Percentiles rank a stretch among this genome's conserved stretches.
phyloP scores from a whole-genome alignment of 92 coral and sea anemone species.

The Desmophyllum pertusum region DNA sequence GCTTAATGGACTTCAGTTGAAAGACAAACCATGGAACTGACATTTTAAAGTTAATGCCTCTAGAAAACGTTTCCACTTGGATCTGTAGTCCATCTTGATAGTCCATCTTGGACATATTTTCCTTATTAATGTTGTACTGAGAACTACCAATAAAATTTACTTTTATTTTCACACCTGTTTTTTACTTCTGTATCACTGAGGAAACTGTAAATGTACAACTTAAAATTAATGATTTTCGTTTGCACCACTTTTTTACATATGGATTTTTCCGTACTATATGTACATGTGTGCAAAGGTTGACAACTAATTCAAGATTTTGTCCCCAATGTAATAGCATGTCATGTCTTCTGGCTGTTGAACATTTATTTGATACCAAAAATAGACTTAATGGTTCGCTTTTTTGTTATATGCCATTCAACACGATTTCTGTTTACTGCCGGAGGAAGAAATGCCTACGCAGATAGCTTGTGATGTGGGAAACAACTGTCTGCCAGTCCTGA shows the following conservation, averaged over 20 bases:
- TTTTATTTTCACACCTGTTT: neutral
- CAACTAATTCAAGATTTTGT: neutral
- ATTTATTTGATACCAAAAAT: neutral
- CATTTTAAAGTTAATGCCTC: conserved; percentile 6
- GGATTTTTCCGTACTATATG: neutral
- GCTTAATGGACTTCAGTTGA: conserved; percentile 28
- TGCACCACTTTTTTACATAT: neutral
- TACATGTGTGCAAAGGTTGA: neutral
- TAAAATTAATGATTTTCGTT: neutral
- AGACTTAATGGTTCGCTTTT: neutral
- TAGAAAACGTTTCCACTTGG: neutral
- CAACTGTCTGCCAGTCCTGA: neutral
- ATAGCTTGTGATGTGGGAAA: conserved; percentile 2
- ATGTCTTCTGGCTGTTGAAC: neutral
- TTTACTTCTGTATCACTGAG: neutral
- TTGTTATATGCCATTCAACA: neutral
- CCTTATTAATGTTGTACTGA: neutral
- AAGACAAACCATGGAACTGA: conserved; percentile 10
- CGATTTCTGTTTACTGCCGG: conserved; percentile 1
- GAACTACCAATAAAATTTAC: neutral
- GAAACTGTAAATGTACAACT: neutral
- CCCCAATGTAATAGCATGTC: neutral
- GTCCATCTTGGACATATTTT: neutral
- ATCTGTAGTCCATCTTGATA: neutral
- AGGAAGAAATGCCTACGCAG: neutral